These are phyloP conservation scores for Drosophila aldrichi DNA, from an alignment of 2,888 invertebrate genomes.

Conservation along the genomic window DNA sequence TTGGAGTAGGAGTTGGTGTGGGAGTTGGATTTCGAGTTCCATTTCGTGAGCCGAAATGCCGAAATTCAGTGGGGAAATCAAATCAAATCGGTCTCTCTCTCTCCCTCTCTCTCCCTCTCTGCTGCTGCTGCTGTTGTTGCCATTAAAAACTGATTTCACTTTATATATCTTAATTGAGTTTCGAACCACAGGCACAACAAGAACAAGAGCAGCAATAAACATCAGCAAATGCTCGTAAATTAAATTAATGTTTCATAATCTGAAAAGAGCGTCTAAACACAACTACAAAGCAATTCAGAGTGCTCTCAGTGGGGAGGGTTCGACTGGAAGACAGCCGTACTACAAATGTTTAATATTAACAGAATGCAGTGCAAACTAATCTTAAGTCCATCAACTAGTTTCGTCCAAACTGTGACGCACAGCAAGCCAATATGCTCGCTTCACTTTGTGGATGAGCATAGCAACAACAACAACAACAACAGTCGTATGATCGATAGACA, in stretches of 20 bases:
- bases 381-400: too few species aligned
- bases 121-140: conserved; percentile 17
- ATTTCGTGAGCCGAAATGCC: conserved; percentile 10
- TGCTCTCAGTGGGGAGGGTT: background rate
- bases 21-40: background rate
- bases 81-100: conserved; percentile 47
- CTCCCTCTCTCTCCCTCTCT: background rate
- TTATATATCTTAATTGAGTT: conserved; percentile 78
- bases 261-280: conserved; percentile 62
- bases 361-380: too few species aligned
- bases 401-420: background rate
- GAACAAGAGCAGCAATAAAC: background rate
- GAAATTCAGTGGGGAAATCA: conserved; percentile 72
- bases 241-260: conserved; percentile 77
- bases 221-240: conserved; percentile 55
- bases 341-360: too few species aligned
- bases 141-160: conserved; percentile 79
- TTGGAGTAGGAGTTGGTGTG: background rate
- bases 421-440: background rate
- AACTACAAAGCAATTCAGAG: conserved; percentile 17
- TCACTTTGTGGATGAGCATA: background rate
- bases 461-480: background rate
- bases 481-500: background rate
- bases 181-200: conserved; percentile 20
- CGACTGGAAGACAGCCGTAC: background rate